Percentiles rank a stretch among this genome's conserved stretches.
phyloP scores from a whole-genome alignment of 2,888 invertebrate species.

The Cantharis lateralis region DNA sequence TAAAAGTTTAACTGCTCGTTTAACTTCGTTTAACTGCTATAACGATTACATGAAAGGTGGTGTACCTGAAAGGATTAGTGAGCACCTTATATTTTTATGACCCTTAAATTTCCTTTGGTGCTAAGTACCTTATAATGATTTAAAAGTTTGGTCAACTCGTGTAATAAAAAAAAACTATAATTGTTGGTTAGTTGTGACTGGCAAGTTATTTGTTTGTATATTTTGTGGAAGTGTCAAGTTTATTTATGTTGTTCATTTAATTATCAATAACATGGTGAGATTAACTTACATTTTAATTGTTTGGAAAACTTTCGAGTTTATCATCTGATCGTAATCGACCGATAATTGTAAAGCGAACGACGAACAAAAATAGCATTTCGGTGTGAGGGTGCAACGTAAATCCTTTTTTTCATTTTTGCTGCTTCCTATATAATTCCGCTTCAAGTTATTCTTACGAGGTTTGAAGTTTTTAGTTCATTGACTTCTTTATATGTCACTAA shows the following conservation, averaged over 20 bases:
- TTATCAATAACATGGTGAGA: not conserved
- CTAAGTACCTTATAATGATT: not conserved
- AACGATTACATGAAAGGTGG: not conserved
- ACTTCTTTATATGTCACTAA: conserved; percentile 31
- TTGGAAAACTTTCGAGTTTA: not conserved
- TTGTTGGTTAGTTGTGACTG: not conserved
- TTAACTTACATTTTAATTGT: not conserved
- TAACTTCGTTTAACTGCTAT: no score
- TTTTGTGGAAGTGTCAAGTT: not conserved
- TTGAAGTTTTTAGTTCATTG: conserved; percentile 29
- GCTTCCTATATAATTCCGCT: not conserved
- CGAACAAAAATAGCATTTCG: not conserved
- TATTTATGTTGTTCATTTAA: not conserved
- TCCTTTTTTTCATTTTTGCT: not conserved
- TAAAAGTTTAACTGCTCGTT: not conserved
- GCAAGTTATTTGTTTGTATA: not conserved
- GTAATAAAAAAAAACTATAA: not conserved
- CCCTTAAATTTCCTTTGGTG: not conserved
- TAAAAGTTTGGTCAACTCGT: not conserved
- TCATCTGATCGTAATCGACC: not conserved
- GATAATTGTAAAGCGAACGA: not conserved
- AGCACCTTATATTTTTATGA: not conserved
- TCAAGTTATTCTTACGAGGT: not conserved
- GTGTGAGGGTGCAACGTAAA: not conserved
- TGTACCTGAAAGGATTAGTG: not conserved